phyloP scores from a whole-genome alignment of 1,140 invertebrate genomes.

The Papilio polytes region DNA sequence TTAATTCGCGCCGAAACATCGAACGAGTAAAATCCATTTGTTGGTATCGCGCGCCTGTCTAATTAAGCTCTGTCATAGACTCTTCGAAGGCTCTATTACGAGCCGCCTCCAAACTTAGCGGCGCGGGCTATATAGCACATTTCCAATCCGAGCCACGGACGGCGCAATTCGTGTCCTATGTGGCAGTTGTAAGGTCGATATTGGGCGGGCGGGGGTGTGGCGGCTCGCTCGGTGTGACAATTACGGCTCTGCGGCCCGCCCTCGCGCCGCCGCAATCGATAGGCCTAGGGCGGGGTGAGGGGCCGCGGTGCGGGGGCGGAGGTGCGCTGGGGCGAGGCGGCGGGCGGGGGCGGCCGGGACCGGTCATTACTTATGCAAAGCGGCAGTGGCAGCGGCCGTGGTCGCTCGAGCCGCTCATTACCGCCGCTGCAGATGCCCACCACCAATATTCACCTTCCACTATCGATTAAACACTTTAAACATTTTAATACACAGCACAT shows the following conservation, averaged over 20 bases:
- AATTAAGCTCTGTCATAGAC: conserved; percentile 83
- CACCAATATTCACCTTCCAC: conserved; percentile 50
- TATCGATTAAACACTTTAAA: conserved; percentile 45
- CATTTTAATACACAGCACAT: not conserved
- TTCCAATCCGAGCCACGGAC: conserved; percentile 63
- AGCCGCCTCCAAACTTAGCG: conserved; percentile 79
- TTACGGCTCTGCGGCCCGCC: conserved; percentile 81
- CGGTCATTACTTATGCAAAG: conserved; percentile 82
- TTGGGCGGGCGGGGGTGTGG: conserved; percentile 64
- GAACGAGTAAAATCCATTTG: conserved; percentile 83
- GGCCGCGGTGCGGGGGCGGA: conserved; percentile 42
- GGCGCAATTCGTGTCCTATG: conserved; percentile 66
- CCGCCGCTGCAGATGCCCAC: conserved; percentile 31
- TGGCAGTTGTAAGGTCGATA: conserved; percentile 70
- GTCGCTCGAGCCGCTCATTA: conserved; percentile 26
- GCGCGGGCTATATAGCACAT: conserved; percentile 79
- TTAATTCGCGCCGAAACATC: conserved; percentile 66
- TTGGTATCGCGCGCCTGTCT: conserved; percentile 79
- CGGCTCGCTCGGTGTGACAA: conserved; percentile 81
- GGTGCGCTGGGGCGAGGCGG: conserved; percentile 37
- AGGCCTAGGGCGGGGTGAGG: conserved; percentile 71
- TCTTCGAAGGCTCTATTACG: conserved; percentile 83
- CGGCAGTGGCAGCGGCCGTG: conserved; percentile 58
- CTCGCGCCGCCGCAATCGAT: conserved; percentile 81
- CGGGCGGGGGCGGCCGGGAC: conserved; percentile 42